Evolutionary conservation across 2,113 vertebrate genomes (phyloP), one percentile per base, ranked within the genome.

Genomic region (Grammomys surdaster): DNA sequence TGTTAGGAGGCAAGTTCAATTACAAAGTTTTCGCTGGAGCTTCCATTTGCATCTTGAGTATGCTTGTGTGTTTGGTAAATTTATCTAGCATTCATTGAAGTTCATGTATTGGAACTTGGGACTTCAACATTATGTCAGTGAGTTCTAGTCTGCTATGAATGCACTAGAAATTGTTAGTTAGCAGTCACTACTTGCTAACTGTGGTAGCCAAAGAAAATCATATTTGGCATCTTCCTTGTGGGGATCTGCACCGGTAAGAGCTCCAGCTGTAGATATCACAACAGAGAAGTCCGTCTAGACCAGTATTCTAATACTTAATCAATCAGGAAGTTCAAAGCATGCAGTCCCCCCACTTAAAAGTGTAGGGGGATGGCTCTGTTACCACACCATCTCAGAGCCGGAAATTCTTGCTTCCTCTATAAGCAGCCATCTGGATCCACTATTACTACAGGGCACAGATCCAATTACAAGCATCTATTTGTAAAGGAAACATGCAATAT

Each of bases 381-480:
- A 72, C 87, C 46, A 72, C 54, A 81, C 28, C 76, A 96, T 95
- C 75, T 89, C 78, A 89, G 60, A 97, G 46, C 91, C 9, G 20
- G 92, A 97, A 96, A 97, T 81, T 90, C 63, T 95, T 89, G 86
- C 94, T 97, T 97, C 95, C 87, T 97, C 89, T 88, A 85, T 89
- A 96, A 91, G 14, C 90, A 96, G 78, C 58, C 96, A 96, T 96
- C 91, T 97, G 94, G 87, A 97, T 92, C 91, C 89, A 60, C 78
- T 95, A 56, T 93, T 90, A 46, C 81, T 85, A 85, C 93, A 94
- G 89, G 9, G 56, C 24, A 91, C 48, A 91, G 82, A 97, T 97
- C 40, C 80, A 91, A 20, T 96, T 96, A 95, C 92, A 87, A 91
- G 60, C 36, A 73, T 58, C 26, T 94, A 82, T 96, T 93, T 96